These are phyloP conservation scores for Dasypus novemcinctus DNA, from an alignment of 2,113 vertebrate genomes.

Conservation along the genomic window DNA sequence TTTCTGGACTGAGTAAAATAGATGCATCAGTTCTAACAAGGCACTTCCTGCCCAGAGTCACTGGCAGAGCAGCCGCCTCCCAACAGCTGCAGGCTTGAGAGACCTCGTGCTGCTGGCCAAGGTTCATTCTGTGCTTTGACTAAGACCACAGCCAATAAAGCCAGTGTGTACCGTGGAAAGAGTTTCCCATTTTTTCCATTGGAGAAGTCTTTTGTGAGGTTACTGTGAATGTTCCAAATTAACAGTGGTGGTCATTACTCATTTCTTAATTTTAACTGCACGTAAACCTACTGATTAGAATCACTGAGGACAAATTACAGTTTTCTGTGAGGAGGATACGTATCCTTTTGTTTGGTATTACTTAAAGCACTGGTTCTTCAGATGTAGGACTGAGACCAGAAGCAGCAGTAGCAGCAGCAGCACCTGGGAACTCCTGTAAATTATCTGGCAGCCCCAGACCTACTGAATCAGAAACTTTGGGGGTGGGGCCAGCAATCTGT, in stretches of 20 bases:
- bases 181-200: constrained; percentile 68
- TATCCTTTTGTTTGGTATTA: not conserved
- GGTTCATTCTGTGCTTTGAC: constrained; percentile 68
- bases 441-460: not conserved
- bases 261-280: constrained; percentile 52
- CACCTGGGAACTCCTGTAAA: not conserved
- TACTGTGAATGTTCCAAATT: constrained; percentile 65
- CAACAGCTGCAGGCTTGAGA: constrained; percentile 73
- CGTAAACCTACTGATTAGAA: constrained; percentile 49
- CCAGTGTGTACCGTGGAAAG: constrained; percentile 60
- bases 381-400: not conserved
- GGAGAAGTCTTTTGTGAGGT: constrained; percentile 67
- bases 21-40: constrained; percentile 67
- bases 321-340: not conserved
- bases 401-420: not conserved
- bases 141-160: constrained; percentile 68
- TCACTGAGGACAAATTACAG: not conserved
- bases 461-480: not conserved
- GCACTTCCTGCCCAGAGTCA: constrained; percentile 61
- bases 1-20: constrained; percentile 22
- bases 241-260: constrained; percentile 54
- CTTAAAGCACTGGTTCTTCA: not conserved
- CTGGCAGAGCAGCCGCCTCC: constrained; percentile 57
- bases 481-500: not conserved
- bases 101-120: constrained; percentile 63